Evolutionary conservation across 2,888 invertebrate species (phyloP).

Genomic region (Drosophila picticornis): DNA sequence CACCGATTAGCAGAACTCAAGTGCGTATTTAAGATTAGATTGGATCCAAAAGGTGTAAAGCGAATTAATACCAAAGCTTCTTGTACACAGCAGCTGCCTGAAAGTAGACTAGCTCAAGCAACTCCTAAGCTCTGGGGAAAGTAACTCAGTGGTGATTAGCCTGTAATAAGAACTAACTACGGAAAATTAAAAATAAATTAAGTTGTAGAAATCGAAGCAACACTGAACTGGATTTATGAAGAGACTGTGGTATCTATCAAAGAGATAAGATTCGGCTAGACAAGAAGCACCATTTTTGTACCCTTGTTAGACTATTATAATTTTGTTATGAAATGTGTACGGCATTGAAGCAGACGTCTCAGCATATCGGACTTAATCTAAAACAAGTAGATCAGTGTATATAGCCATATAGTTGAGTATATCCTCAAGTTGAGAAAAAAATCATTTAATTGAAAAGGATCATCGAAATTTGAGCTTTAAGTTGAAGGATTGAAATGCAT

Average conservation of each 20-base stretch:
- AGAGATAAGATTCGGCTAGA: neutral
- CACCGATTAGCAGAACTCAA: conserved; percentile 52
- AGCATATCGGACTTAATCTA: neutral
- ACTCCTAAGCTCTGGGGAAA: neutral
- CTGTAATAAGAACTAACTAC: neutral
- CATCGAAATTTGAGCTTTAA: neutral
- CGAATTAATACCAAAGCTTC: conserved; percentile 17
- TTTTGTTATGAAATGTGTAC: neutral
- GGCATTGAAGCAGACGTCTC: neutral
- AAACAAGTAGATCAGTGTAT: neutral
- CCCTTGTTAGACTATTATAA: neutral
- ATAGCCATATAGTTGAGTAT: too few relatives aligned
- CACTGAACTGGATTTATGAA: neutral
- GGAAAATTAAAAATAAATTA: neutral
- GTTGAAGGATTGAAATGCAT: neutral
- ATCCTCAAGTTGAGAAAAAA: neutral
- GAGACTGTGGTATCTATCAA: neutral
- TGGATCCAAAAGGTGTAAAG: conserved; percentile 38
- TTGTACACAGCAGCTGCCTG: conserved; percentile 19
- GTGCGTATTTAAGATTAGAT: conserved; percentile 60
- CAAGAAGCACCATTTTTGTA: neutral
- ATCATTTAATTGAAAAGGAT: neutral
- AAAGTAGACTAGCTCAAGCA: conserved; percentile 50
- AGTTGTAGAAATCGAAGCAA: neutral
- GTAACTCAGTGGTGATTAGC: neutral